Evolutionary conservation across 2,113 vertebrate genomes (phyloP), one percentile per base, ranked within the genome.

Genomic region (Neolamprologus kungweensis): DNA sequence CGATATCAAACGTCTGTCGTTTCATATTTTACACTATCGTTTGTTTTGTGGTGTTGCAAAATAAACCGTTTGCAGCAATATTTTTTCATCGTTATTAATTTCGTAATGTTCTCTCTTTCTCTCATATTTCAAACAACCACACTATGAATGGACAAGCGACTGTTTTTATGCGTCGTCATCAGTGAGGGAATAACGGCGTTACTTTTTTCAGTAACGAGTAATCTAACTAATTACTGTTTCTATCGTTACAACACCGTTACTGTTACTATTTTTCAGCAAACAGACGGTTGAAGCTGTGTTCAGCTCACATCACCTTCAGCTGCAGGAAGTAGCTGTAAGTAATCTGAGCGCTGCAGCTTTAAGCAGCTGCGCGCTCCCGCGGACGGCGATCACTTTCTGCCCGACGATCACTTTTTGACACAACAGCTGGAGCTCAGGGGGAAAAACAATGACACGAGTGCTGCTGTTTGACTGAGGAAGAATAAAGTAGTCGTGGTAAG

Each of bases 231-330:
- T 1, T 53, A n/a, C 50, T 51, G 5, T 53, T 53, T 10, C 50
- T 53, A 53, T 53, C 1, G 3, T 53, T 53, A 53, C 50, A 6
- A n/a, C 9, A 0, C 50, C 1, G 50, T 53, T n/a, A 53, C 50
- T 0, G 17, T 51, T 51, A 51, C 50, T 51, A 2, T 51, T 9
- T 51, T 51, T 51, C 50, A 51, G 0, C 19, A n/a, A n/a, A 51
- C 19, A 3, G 17, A 9, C 8, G 17, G 17, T 51, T 51, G 50
- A 2, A 47, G 14, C 45, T 4, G 45, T 1, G 45, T 7, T 47
- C 45, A 47, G 45, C 1, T 45, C 0, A 45, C 42, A 1, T 13
- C 42, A 51, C 4, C 17, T 5, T 51, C 50, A n/a, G 50, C 0
- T 51, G 50, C 50, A 51, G 17, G 17, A 51, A n/a, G 17, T n/a